Conservation (phyloP, 2,888 invertebrate genomes). For the Cheiracanthium punctorium region DNA sequence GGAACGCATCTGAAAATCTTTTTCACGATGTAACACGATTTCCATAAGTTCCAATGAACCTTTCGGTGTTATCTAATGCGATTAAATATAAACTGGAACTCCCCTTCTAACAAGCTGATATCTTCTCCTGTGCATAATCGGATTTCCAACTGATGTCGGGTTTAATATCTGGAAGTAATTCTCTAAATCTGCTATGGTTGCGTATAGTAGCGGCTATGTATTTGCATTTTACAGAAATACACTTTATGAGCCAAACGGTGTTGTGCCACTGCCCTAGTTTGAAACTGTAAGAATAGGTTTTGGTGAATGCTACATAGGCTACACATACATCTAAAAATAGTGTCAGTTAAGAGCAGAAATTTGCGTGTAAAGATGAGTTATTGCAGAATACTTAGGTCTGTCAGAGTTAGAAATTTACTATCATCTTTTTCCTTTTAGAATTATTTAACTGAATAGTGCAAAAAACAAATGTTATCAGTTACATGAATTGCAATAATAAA, state of each 20-base stretch:
- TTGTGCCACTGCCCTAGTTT: no score
- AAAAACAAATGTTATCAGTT: no score
- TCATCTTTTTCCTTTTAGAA: no score
- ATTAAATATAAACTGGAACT: conserved; percentile 44
- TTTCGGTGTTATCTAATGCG: conserved; percentile 38
- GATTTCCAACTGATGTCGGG: conserved; percentile 58
- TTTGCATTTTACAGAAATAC: background rate
- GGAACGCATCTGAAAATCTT: conserved; percentile 32
- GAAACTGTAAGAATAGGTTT: no score
- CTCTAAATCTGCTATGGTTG: conserved; percentile 35
- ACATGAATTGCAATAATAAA: no score
- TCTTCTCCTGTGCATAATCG: conserved; percentile 32
- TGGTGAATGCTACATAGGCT: no score
- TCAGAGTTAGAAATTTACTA: no score
- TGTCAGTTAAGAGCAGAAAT: no score
- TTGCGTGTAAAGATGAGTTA: no score
- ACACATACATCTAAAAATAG: no score
- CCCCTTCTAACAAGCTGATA: background rate
- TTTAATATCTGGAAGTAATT: conserved; percentile 66
- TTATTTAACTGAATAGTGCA: no score
- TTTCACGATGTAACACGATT: conserved; percentile 32
- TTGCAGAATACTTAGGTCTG: no score
- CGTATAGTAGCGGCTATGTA: background rate
- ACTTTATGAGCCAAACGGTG: background rate
- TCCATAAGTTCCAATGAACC: conserved; percentile 35